Percentiles rank a stretch among this genome's conserved stretches.
Conservation (phyloP, 2,113 vertebrate genomes). For the Galemys pyrenaicus region DNA sequence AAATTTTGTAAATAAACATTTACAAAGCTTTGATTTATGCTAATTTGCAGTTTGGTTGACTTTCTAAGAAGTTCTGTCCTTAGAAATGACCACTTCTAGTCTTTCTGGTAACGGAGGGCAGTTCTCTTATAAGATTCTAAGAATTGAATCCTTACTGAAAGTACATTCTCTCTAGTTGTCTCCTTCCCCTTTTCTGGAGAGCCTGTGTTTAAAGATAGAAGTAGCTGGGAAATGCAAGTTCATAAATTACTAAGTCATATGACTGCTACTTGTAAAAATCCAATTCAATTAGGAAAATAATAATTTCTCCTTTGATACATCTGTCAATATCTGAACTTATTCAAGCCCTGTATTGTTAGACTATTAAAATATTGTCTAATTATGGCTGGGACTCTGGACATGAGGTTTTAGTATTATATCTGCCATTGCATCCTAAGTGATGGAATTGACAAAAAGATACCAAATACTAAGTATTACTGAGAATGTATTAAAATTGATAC, state of each 20-base stretch:
- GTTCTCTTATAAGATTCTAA: not conserved
- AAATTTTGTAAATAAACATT: not conserved
- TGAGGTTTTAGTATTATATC: not conserved
- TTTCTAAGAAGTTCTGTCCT: constrained; percentile 5
- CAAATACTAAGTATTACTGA: not conserved
- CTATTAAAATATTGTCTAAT: constrained; percentile 4
- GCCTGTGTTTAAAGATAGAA: not conserved
- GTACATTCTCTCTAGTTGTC: not conserved
- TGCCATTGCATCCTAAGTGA: not conserved
- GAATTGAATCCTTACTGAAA: not conserved
- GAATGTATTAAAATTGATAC: not conserved
- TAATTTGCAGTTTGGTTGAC: not conserved
- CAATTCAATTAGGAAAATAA: constrained; percentile 33
- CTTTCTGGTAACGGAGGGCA: not conserved
- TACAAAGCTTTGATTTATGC: not conserved
- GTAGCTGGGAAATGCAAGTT: not conserved
- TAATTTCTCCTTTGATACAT: not conserved
- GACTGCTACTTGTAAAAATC: not conserved
- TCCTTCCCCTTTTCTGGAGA: not conserved
- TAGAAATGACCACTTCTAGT: not conserved
- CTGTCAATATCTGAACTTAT: not conserved
- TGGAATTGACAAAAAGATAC: not conserved
- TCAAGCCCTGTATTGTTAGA: constrained; percentile 14
- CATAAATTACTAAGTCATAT: not conserved
- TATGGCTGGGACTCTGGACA: not conserved